Conservation (phyloP, 2,113 vertebrate species). For the Catharus fuscescens region DNA sequence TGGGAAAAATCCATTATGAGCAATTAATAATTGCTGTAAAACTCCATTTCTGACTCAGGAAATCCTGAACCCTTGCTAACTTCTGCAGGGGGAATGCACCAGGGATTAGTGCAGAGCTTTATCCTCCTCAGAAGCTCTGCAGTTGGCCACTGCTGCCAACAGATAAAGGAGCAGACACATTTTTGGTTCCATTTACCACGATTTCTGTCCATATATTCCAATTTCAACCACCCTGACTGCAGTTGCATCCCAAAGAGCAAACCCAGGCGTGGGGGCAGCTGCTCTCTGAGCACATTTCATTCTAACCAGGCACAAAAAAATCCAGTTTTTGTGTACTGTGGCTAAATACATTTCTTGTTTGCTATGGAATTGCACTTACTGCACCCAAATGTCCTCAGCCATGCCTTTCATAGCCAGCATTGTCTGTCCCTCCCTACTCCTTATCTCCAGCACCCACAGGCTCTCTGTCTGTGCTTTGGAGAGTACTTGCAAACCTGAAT, state of each 20-base stretch:
- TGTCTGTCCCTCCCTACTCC: background rate
- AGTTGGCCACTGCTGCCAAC: background rate
- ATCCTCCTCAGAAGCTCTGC: background rate
- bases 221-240: background rate
- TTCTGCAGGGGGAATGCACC: background rate
- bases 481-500: background rate
- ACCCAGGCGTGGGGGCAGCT: background rate
- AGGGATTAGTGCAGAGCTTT: background rate
- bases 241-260: background rate
- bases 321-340: background rate
- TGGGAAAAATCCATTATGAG: background rate
- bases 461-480: background rate
- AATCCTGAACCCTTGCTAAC: background rate
- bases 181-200: background rate
- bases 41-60: background rate
- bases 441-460: background rate
- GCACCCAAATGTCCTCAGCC: background rate
- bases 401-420: background rate
- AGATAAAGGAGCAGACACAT: background rate
- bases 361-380: background rate
- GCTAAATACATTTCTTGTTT: background rate
- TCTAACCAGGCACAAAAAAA: background rate
- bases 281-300: background rate
- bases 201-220: background rate
- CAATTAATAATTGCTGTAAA: conserved; percentile 1